Conservation (phyloP, 2,888 invertebrate species). For the Cephus nigrinus region DNA sequence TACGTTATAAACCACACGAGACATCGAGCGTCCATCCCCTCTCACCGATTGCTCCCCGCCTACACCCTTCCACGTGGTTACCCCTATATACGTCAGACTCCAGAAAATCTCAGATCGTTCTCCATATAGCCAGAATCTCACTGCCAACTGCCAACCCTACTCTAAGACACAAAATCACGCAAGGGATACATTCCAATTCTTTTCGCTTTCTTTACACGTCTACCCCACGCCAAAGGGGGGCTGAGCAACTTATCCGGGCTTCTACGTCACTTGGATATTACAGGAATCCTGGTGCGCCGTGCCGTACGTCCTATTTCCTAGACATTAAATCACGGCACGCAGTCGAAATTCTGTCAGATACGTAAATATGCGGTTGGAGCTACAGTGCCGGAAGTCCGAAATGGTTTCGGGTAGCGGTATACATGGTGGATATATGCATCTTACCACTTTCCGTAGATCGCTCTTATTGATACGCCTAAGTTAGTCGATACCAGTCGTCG, state of each 20-base stretch:
- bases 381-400: neutral
- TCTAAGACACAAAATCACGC: neutral
- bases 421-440: neutral
- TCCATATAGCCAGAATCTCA: neutral
- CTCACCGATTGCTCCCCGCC: neutral
- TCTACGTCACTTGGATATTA: neutral
- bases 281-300: neutral
- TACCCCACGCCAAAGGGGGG: neutral
- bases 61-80: constrained; percentile 3
- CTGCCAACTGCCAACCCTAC: neutral
- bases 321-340: neutral
- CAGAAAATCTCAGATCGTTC: neutral
- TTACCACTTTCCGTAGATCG: neutral
- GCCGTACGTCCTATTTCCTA: neutral
- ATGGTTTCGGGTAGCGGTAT: neutral
- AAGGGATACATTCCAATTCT: neutral
- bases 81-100: neutral
- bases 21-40: neutral
- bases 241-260: neutral
- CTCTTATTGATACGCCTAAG: neutral
- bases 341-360: neutral
- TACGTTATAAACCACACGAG: constrained; percentile 21
- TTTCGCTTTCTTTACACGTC: neutral
- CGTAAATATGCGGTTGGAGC: neutral
- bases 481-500: neutral